Conservation (phyloP, 2,113 vertebrate genomes). For the Nibea coibor region DNA sequence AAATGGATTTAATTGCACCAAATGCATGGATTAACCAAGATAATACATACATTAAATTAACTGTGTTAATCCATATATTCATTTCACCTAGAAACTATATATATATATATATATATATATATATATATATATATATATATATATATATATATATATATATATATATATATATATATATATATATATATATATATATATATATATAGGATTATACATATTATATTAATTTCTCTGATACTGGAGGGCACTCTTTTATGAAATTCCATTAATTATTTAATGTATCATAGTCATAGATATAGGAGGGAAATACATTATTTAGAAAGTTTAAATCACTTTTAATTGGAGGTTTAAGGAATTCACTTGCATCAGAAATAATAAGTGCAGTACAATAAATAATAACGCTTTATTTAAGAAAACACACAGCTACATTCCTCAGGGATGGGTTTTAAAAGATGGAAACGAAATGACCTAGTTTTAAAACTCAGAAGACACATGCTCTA, state of each 20-base stretch:
- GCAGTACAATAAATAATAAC: no score
- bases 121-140: not conserved
- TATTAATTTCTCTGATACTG: conserved; percentile 28
- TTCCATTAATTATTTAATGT: conserved; percentile 3
- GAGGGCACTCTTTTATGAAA: conserved; percentile 7
- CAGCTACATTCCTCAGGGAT: no score
- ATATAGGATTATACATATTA: no score
- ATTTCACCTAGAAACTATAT: conserved; percentile 37
- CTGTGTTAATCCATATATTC: conserved; percentile 36
- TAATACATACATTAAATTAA: conserved; percentile 48
- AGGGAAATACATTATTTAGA: not conserved
- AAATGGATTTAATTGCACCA: conserved; percentile 38
- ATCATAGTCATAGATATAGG: conserved; percentile 1
- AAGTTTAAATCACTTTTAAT: conserved; percentile 1
- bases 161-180: not conserved
- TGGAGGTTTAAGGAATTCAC: not conserved
- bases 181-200: not conserved
- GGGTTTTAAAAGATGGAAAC: not conserved
- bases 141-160: not conserved
- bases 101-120: not conserved
- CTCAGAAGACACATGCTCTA: conserved; percentile 14
- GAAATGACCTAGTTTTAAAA: conserved; percentile 5
- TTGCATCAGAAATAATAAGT: not conserved
- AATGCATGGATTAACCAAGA: conserved; percentile 56
- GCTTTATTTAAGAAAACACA: no score